Evolutionary conservation across 2,113 vertebrate species (phyloP), one percentile per base, ranked within the genome.

Genomic region (Scopus umbretta): DNA sequence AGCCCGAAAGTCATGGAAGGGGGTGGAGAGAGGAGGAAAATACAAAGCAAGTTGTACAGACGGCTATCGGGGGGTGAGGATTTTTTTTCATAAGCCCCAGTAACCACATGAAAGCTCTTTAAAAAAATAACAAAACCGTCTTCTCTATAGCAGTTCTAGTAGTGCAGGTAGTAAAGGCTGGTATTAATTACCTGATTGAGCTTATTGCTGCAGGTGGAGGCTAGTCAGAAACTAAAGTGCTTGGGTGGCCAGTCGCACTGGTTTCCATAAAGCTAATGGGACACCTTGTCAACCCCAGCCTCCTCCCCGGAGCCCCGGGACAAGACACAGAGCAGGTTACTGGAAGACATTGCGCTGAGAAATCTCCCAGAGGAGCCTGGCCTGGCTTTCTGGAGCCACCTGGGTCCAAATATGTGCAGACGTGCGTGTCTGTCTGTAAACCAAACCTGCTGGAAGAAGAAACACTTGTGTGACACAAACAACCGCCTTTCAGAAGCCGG

Each of bases 201-300:
- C 73, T 94, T 36, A 73, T 83, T 94, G 94, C 93, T 95, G 93
- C 95, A 96, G 97, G 94, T 96, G 94, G 95, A 95, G 92, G 81
- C 67, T 53, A 82, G 74, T 45, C 74, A 93, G 84, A 59, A 89
- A 67, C 86, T 63, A 10, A 13, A 95, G 88, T 53, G 78, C 72
- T 62, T 92, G 93, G 95, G 95, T 94, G 88, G 94, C 94, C 91
- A 55, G 32, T 45, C 7, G 11, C 49, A 1, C 67, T 49, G 92
- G 38, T 88, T 83, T 23, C 94, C 42, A 53, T 74, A 94, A 88
- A 86, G 92, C 82, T 81, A 59, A 56, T 78, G 40, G 86, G 70
- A 80, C 67, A 55, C 91, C 70, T 75, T 26, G 65, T 50, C 72
- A 26, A 9, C 43, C 8, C 58, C 49, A 49, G 32, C 61, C 50